Conservation (phyloP, 2,113 vertebrate genomes). For the Henicopernis longicauda region DNA sequence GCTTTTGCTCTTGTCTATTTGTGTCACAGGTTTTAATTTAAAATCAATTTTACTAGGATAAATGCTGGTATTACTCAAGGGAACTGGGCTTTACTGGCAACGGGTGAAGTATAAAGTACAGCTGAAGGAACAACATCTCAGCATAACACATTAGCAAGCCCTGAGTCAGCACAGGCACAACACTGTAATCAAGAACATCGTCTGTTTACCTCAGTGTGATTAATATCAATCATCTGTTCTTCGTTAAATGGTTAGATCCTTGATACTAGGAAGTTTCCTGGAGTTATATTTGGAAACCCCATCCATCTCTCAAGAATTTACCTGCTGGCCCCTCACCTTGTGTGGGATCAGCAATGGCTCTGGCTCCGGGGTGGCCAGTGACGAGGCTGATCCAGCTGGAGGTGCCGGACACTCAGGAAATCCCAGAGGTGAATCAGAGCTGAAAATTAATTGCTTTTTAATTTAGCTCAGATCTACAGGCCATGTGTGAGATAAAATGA, state of each 20-base stretch:
- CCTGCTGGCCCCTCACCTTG: not conserved
- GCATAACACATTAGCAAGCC: not conserved
- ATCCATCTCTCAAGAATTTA: not conserved
- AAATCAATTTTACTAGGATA: not conserved
- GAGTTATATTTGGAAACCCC: not conserved
- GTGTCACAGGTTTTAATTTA: not conserved
- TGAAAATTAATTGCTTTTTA: not conserved
- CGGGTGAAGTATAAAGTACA: not conserved
- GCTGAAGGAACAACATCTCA: not conserved
- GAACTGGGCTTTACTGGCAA: not conserved
- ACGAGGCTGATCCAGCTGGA: rapidly evolving
- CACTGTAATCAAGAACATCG: not conserved
- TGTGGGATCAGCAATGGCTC: not conserved
- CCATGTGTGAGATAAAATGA: not conserved
- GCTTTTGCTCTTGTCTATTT: not conserved
- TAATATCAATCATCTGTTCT: slow-evolving; percentile 39
- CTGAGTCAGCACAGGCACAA: not conserved
- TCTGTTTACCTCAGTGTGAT: slow-evolving; percentile 6
- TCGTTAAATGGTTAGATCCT: not conserved
- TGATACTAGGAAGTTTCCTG: slow-evolving; percentile 29
- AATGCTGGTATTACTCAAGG: not conserved
- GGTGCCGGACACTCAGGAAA: not conserved
- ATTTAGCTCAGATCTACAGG: not conserved
- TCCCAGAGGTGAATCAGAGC: not conserved
- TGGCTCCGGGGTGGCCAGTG: not conserved